A percentile compares a stretch with the other conserved stretches of the same genome.
These are phyloP conservation scores for Sylvia atricapilla DNA, from an alignment of 2,113 vertebrate species.

Conservation along the genomic window DNA sequence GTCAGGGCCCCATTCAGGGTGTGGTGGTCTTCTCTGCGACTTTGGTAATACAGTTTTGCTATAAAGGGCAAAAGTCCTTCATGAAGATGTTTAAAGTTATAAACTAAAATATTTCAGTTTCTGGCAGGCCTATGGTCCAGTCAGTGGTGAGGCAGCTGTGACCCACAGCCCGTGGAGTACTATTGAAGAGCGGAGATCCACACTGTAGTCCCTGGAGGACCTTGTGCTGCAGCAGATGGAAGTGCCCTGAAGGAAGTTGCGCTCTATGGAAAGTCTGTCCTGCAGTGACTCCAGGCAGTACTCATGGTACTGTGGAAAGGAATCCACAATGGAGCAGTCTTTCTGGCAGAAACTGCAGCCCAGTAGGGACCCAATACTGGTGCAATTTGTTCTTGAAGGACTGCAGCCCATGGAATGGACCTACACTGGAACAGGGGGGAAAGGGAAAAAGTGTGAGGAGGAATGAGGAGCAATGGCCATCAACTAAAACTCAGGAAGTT, in stretches of 20 bases:
- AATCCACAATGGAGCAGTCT: rapidly evolving
- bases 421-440: not conserved
- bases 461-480: not conserved
- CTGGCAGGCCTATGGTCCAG: not conserved
- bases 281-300: not conserved
- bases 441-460: not conserved
- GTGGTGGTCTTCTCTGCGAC: not conserved
- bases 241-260: not conserved
- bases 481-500: not conserved
- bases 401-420: not conserved
- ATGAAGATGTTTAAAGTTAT: not conserved
- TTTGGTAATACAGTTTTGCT: not conserved
- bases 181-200: not conserved
- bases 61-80: not conserved
- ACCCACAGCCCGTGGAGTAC: rapidly evolving
- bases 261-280: rapidly evolving
- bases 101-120: not conserved
- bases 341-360: not conserved
- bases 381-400: not conserved
- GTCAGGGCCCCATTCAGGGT: not conserved
- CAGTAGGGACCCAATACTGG: rapidly evolving
- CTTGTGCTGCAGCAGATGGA: not conserved
- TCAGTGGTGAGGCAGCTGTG: not conserved
- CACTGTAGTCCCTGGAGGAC: rapidly evolving
- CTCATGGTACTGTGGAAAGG: not conserved